These are phyloP conservation scores for Eupeodes luniger DNA, from an alignment of 2,888 invertebrate genomes.

Conservation along the genomic window DNA sequence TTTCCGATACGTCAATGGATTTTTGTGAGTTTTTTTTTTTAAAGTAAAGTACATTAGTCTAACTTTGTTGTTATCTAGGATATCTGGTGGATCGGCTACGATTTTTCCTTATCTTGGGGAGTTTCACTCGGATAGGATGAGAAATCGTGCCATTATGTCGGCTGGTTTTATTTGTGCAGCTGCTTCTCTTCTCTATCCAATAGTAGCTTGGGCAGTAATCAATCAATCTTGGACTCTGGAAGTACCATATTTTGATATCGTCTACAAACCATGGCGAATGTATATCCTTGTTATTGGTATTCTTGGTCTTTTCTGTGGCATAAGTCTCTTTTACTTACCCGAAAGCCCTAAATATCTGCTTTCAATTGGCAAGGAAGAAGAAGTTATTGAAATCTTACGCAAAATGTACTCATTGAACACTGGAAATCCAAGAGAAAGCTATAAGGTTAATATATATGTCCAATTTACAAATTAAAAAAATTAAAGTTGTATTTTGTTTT, in stretches of 20 bases:
- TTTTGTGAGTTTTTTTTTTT: constrained; percentile 83
- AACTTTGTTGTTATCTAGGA: constrained; percentile 73
- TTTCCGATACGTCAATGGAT: constrained; percentile 85
- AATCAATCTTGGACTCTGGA: constrained; percentile 80
- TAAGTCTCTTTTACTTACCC: constrained; percentile 79
- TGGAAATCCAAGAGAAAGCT: constrained; percentile 60
- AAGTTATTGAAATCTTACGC: constrained; percentile 79
- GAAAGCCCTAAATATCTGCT: constrained; percentile 82
- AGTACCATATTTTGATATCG: constrained; percentile 78
- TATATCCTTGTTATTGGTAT: constrained; percentile 80
- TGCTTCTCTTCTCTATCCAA: constrained; percentile 80
- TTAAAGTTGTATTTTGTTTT: background rate
- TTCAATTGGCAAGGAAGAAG: constrained; percentile 77
- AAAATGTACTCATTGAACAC: constrained; percentile 79
- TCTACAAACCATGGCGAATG: constrained; percentile 81
- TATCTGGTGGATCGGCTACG: constrained; percentile 84
- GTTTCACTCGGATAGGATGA: constrained; percentile 84
- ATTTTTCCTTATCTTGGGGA: constrained; percentile 85
- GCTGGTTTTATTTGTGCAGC: constrained; percentile 81
- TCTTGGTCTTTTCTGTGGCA: constrained; percentile 79
- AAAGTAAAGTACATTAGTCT: background rate
- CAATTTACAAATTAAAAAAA: background rate
- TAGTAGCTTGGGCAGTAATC: constrained; percentile 81
- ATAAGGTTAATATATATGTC: constrained; percentile 53
- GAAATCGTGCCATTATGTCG: constrained; percentile 83